Base-by-base conservation (phyloP, 2,888 invertebrate species). In the Panzeria rudis region DNA sequence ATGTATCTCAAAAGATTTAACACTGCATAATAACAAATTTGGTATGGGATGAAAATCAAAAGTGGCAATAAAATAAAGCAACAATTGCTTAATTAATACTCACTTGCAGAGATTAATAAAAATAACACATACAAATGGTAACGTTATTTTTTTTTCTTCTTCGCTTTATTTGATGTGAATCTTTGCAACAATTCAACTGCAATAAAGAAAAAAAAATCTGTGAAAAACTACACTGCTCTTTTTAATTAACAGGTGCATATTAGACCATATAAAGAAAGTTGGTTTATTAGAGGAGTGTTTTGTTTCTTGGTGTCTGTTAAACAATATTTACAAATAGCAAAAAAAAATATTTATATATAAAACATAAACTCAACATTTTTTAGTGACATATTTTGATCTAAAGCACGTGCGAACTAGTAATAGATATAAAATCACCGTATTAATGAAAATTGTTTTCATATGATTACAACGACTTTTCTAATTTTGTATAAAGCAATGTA, bases 161-260 rank as follows among this genome's bases (percentile, higher is more conserved):
- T 0, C 11, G 23, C 15, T 44, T 44, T 13, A 44, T 20, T 23
- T 35, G 17, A 52, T 75, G 20, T 52, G 41, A 77, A 59, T 38
- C 59, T n/a, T 5, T 32, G 7, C 66, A 56, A 11, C 66, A 35
- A 15, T 50, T 50, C 50, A 8, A 15, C n/a, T 15, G n/a, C n/a
- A 44, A 44, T 0, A 44, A 1, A 15, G 15, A 44, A 44, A 13
- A 41, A 15, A 29, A 8, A 76, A 35, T 68, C 4, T 64, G 56
- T 75, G 11, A 47, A 44, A 41, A 23, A 66, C 47, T 38, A 20
- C 13, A 52, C 11, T 35, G 44, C n/a, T 77, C 44, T 69, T 66
- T 81, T 81, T 84, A 84, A 84, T 84, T 84, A 84, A 84, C 84
- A 84, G 84, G 77, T 84, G 84, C 84, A 84, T 81, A 69, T 77